A percentile compares a stretch with the other conserved stretches of the same genome.
Evolutionary conservation across 2,888 invertebrate genomes (phyloP).

Genomic region (Biston stratarius): DNA sequence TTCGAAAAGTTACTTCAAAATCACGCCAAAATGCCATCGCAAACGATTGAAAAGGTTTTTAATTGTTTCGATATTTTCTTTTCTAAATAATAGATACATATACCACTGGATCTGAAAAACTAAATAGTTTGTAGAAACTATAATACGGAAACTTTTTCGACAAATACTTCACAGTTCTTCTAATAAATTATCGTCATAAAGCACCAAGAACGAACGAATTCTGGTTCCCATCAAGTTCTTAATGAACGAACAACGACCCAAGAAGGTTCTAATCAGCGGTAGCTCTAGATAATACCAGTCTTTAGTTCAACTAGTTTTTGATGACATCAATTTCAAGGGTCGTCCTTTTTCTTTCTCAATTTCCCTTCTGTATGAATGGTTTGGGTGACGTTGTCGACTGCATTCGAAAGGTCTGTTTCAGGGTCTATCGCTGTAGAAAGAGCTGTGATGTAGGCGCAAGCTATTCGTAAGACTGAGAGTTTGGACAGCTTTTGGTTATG

Average conservation of each 20-base stretch:
- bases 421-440: slow-evolving; percentile 91
- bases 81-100: too few relatives aligned
- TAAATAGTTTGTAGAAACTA: too few relatives aligned
- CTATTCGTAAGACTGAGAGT: slow-evolving; percentile 95
- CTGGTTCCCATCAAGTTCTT: slow-evolving; percentile 6
- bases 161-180: neutral
- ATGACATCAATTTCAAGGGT: slow-evolving; percentile 70
- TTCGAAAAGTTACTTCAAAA: neutral
- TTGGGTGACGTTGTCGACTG: slow-evolving; percentile 95
- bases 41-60: too few relatives aligned
- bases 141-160: neutral
- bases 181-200: too few relatives aligned
- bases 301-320: slow-evolving; percentile 27
- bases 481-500: slow-evolving; percentile 97
- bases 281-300: slow-evolving; percentile 20
- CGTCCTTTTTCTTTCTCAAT: slow-evolving; percentile 94
- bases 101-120: too few relatives aligned
- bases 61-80: too few relatives aligned
- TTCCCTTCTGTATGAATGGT: slow-evolving; percentile 97
- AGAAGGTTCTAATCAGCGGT: neutral
- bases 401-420: slow-evolving; percentile 89
- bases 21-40: too few relatives aligned
- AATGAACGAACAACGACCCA: slow-evolving; percentile 7
- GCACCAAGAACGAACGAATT: slow-evolving; percentile 12
- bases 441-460: slow-evolving; percentile 96